A percentile compares a stretch with the other conserved stretches of the same genome.
Evolutionary conservation across 2,113 vertebrate genomes (phyloP).

Genomic region (Gymnarchus niloticus): DNA sequence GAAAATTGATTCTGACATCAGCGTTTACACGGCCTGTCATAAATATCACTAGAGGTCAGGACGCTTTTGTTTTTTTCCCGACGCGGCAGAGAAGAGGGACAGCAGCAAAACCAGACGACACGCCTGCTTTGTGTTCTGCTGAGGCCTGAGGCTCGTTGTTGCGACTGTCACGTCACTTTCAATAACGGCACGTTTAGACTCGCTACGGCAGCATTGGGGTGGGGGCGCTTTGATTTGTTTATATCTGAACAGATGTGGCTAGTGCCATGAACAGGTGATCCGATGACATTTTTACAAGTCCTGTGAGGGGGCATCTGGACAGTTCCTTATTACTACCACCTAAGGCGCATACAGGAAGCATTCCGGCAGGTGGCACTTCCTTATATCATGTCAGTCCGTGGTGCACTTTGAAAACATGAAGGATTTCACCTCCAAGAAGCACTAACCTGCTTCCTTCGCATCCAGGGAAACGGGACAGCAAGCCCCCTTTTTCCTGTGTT

Average conservation of each 20-base stretch:
- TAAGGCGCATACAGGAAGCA: conserved; percentile 42
- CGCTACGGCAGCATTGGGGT: no score
- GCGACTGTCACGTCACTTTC: neutral
- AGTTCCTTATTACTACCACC: conserved; percentile 50
- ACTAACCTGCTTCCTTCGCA: no score
- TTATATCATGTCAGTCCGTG: neutral
- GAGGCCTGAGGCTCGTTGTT: neutral
- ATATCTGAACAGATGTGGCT: conserved; percentile 29
- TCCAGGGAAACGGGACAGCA: neutral
- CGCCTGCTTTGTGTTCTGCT: neutral
- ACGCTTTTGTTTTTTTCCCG: conserved; percentile 6
- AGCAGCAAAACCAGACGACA: neutral
- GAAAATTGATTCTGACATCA: conserved; percentile 66
- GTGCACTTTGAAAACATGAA: neutral
- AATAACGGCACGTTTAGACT: neutral
- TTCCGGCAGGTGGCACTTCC: neutral
- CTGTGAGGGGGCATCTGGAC: conserved; percentile 46
- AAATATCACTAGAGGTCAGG: neutral
- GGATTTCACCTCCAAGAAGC: neutral
- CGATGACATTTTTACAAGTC: conserved; percentile 38
- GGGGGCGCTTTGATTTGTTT: conserved; percentile 33
- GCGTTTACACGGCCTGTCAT: conserved; percentile 52
- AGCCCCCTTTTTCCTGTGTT: neutral
- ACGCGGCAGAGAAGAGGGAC: neutral
- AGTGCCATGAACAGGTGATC: conserved; percentile 36